Base-by-base conservation (phyloP, 2,888 invertebrate genomes). In the Bunonema sp. region DNA sequence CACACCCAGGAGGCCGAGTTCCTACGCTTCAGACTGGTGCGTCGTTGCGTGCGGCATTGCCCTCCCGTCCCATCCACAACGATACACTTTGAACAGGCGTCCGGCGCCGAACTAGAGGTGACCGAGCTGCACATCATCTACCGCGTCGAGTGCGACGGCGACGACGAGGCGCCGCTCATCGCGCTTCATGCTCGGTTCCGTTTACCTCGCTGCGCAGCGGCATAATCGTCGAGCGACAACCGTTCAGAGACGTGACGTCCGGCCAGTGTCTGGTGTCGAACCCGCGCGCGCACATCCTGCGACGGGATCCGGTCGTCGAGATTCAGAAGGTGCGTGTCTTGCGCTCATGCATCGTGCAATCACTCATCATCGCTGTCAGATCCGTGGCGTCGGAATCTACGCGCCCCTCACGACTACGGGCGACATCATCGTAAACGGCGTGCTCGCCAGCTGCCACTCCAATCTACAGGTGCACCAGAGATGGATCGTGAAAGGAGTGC, bases 391-490 rank as follows among this genome's bases (percentile, higher is more conserved):
- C 4, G 63, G 63, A 19, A 61, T 61, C 41, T 63, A 61, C 40
- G 58, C 63, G 2, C 63, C 63, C 7, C 46, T 63, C 35, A 63
- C 63, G 1, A 44, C 54, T 1, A 53, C 50, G 5, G 61, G 64
- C n/a, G 60, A 64, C 44, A 53, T 64, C 37, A 41, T 64, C 23
- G 64, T 65, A 24, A 64, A 65, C 44, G 48, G 50, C 15, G 48
- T 64, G n/a, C 45, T 64, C 26, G 52, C 59, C 1, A 62, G 61
- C 20, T 64, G 64, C 37, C 64, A 64, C 38, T 57, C 55, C 26
- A 64, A 62, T 38, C 29, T 53, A 21, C 52, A 47, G 1, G 28
- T 52, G 30, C 53, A 54, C n/a, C 8, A 10, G 10, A 10, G n/a
- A 10, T 33, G 18, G 10, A n/a, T n/a, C 8, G 18, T 33, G n/a